These are phyloP conservation scores for Spinus olivaceus DNA, from an alignment of 2,797 vertebrate genomes.

Conservation along the genomic window DNA sequence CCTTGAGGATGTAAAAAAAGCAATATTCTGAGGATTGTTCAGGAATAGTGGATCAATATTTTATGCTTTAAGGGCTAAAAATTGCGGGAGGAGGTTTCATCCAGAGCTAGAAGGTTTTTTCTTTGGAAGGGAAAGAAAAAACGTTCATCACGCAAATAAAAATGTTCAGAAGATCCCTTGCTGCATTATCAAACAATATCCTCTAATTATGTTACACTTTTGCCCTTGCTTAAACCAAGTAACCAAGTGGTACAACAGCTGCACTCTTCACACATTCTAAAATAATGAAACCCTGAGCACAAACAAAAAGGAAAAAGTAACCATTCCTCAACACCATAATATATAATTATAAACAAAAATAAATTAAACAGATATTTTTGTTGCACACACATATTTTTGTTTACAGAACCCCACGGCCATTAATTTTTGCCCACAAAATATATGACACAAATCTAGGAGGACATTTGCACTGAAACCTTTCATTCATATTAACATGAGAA, in stretches of 20 bases:
- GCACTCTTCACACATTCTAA: not conserved
- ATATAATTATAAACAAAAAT: not conserved
- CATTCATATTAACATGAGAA: not conserved
- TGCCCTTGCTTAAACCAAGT: not conserved
- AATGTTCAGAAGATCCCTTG: not conserved
- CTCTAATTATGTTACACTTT: not conserved
- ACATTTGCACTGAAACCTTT: not conserved
- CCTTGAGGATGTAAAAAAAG: not conserved
- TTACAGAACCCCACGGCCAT: not conserved
- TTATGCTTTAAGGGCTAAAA: not conserved
- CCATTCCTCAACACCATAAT: not conserved
- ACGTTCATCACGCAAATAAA: not conserved
- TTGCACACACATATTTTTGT: not conserved
- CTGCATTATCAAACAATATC: not conserved
- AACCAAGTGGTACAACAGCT: not conserved
- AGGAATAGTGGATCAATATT: accelerated
- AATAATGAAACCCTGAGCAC: not conserved
- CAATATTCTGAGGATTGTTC: not conserved
- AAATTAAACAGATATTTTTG: not conserved
- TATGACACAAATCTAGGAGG: not conserved
- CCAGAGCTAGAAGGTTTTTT: not conserved
- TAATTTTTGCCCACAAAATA: not conserved
- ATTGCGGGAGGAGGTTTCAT: not conserved
- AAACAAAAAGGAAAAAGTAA: not conserved
- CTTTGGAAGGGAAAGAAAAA: not conserved